phyloP scores from a whole-genome alignment of 2,113 vertebrate genomes.

The Nesospiza acunhae region DNA sequence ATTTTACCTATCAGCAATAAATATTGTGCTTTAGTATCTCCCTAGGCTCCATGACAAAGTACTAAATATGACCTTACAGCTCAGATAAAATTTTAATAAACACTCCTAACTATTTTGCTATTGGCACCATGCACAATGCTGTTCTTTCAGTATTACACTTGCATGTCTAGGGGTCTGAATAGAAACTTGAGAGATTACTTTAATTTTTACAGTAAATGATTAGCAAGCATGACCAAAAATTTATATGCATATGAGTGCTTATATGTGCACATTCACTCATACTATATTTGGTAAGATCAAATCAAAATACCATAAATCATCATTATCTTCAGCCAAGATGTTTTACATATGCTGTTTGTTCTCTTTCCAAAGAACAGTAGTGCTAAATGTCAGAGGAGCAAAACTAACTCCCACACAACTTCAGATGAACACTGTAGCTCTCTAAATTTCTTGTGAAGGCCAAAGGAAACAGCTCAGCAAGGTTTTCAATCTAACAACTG shows the following conservation, averaged over 20 bases:
- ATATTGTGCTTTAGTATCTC: not conserved
- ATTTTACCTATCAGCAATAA: not conserved
- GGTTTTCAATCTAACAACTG: not conserved
- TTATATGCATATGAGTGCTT: not conserved
- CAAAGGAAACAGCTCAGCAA: not conserved
- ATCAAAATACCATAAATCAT: not conserved
- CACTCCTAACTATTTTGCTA: not conserved
- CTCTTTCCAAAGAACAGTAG: not conserved
- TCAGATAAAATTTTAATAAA: not conserved
- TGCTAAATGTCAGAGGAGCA: conserved; percentile 24
- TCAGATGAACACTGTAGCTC: not conserved
- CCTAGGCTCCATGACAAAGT: not conserved
- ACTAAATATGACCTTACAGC: not conserved
- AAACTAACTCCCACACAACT: not conserved
- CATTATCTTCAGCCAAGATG: not conserved
- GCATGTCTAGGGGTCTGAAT: not conserved
- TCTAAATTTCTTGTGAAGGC: not conserved
- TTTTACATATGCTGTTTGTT: not conserved
- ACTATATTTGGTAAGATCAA: not conserved
- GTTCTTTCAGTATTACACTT: not conserved
- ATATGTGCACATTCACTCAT: accelerated
- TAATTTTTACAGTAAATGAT: not conserved
- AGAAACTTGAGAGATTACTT: not conserved
- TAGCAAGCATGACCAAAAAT: not conserved
- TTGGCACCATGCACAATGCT: not conserved